Percentiles rank a stretch among this genome's conserved stretches.
Conservation (phyloP, 2,113 vertebrate species). For the Corapipo altera region DNA sequence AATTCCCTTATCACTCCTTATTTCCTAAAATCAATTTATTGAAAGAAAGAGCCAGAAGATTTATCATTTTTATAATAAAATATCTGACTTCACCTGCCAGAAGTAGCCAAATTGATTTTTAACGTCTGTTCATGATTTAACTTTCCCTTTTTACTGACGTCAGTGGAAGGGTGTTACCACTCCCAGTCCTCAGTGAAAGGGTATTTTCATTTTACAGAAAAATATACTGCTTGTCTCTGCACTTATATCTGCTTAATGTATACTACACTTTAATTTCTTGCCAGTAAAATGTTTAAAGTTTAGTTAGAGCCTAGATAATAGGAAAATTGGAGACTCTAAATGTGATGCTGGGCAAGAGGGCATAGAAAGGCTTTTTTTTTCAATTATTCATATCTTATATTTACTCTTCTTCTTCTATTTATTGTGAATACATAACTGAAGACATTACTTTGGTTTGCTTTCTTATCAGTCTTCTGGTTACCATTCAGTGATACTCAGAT, state of each 20-base stretch:
- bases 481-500: background rate
- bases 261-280: background rate
- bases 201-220: constrained; percentile 10
- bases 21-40: constrained; percentile 48
- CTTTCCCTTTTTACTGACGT: constrained; percentile 53
- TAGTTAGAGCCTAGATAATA: background rate
- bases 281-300: background rate
- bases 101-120: constrained; percentile 41
- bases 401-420: background rate
- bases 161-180: constrained; percentile 31
- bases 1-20: constrained; percentile 48
- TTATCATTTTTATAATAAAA: constrained; percentile 53
- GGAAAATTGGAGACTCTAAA: background rate
- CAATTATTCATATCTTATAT: background rate
- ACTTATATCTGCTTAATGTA: background rate
- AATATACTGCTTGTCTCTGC: background rate
- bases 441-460: background rate
- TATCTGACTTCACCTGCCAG: constrained; percentile 58
- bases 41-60: constrained; percentile 40
- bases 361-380: background rate
- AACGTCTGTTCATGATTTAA: constrained; percentile 65
- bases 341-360: background rate
- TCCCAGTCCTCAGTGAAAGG: background rate
- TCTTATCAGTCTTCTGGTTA: background rate
- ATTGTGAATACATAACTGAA: background rate